Base-by-base conservation (phyloP, 2,797 vertebrate genomes). In the Alauda arvensis region DNA sequence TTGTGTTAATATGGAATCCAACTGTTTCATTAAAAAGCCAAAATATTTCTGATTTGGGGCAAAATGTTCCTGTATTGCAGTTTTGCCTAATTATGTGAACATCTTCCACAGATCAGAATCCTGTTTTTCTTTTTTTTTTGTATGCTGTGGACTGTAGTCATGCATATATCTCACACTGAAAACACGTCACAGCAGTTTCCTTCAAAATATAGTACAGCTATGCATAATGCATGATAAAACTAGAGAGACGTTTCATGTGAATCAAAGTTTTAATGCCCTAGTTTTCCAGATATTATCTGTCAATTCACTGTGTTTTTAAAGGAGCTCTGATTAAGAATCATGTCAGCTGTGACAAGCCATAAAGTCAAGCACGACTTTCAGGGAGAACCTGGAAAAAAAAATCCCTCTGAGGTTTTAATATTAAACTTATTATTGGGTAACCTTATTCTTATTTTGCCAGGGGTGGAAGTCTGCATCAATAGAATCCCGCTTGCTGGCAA, bases 251-350 rank as follows among this genome's bases (percentile, higher is more conserved):
- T 78, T 61, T 51, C 70, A 33, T 70, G 80, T 82, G 90, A 93
- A 92, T 92, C 90, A 88, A 85, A 95, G 87, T 89, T 92, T 91
- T 81, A 83, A 87, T 93, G 91, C 81, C 92, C 92, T 67, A 93
- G 67, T 93, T 95, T 93, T 94, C 49, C 66, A 80, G 79, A 76
- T 93, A 87, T 91, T 92, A 88, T 90, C 37, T 91, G 80, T 81
- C 87, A 88, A 77, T 93, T 90, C 90, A 68, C 55, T 77, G 31
- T 63, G 70, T 74, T 91, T 91, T 83, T 90, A 63, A 87, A 91
- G 67, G 70, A 69, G 33, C 29, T 83, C 77, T 90, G 71, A 85
- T 90, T 92, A 92, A 89, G 68, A 92, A 83, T 79, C 62, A 6
- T 82, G 77, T 91, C 88, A 90, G 49, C 39, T 81, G 55, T 89